Base-by-base conservation (phyloP, 2,113 vertebrate genomes). In the Oriolus oriolus region DNA sequence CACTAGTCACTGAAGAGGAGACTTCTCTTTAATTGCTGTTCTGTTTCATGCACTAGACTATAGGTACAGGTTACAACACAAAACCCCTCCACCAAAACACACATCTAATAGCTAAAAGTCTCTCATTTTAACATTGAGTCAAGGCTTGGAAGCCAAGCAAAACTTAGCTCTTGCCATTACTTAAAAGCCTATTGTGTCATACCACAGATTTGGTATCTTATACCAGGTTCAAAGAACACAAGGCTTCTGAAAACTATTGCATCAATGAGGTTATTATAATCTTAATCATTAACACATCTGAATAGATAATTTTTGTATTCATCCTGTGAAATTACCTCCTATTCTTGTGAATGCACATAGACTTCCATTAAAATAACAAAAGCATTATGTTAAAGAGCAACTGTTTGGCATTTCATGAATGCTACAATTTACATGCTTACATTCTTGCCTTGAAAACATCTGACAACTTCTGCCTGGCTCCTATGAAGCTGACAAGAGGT, bases 11-110 rank as follows among this genome's bases (percentile, higher is more conserved):
- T 69, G 78, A 49, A 84, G 16, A 33, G 7, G 13, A n/a, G 24
- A 39, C 7, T 70, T 86, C 41, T 33, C 47, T 74, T 47, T 39
- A 83, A 65, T 7, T 89, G 52, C 42, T 59, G 35, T 45, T 85
- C 9, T 37, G 3, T 75, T 86, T 75, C 41, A 84, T 0, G 0
- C n/a, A 45, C 13, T 41, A n/a, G 47, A 37, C 52, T 57, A 49
- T 0, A 41, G 22, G 16, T 24, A 73, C 12, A 87, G 14, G 39
- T 59, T 63, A 5, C 19, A 74, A 42, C 9, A 69, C 18, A 84
- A 50, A 79, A 15, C 1, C 2, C 28, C 37, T 57, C 44, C 24
- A 87, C 26, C 42, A 78, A 59, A 82, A 63, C 12, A 59, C 9
- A n/a, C 6, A n/a, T 78, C 16, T 37, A 49, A 71, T 3, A 69